These are phyloP conservation scores for Cyclophora punctaria DNA, from an alignment of 2,888 invertebrate species.

Conservation along the genomic window DNA sequence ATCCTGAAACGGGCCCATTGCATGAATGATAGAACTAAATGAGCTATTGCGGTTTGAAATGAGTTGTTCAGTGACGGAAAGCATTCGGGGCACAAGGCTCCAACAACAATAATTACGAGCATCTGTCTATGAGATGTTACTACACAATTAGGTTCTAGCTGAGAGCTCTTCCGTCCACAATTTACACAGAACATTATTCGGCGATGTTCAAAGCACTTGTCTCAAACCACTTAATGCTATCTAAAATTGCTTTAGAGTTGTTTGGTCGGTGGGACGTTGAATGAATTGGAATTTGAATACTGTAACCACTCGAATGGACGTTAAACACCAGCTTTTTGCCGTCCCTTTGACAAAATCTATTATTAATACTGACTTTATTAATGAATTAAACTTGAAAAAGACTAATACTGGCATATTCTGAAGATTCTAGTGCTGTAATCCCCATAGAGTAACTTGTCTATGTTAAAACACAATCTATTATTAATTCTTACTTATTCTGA, in stretches of 20 bases:
- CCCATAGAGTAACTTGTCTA: too few species aligned
- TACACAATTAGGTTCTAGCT: slow-evolving; percentile 14
- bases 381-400: too few species aligned
- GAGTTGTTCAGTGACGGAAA: too few species aligned
- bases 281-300: slow-evolving; percentile 25
- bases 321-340: too few species aligned
- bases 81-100: not conserved
- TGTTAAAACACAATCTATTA: too few species aligned
- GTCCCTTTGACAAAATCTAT: too few species aligned
- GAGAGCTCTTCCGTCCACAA: slow-evolving; percentile 23
- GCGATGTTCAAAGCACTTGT: slow-evolving; percentile 43
- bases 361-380: too few species aligned
- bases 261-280: slow-evolving; percentile 20
- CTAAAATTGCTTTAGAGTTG: slow-evolving; percentile 38
- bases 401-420: too few species aligned
- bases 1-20: too few species aligned
- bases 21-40: not conserved
- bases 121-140: slow-evolving; percentile 28
- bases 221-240: slow-evolving; percentile 40
- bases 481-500: too few species aligned
- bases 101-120: slow-evolving; percentile 25
- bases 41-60: not conserved
- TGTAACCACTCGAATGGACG: slow-evolving; percentile 1
- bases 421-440: too few species aligned
- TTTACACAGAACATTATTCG: slow-evolving; percentile 44